Conservation (phyloP, 2,888 invertebrate species). For the Macrosoma leucophasiata region DNA sequence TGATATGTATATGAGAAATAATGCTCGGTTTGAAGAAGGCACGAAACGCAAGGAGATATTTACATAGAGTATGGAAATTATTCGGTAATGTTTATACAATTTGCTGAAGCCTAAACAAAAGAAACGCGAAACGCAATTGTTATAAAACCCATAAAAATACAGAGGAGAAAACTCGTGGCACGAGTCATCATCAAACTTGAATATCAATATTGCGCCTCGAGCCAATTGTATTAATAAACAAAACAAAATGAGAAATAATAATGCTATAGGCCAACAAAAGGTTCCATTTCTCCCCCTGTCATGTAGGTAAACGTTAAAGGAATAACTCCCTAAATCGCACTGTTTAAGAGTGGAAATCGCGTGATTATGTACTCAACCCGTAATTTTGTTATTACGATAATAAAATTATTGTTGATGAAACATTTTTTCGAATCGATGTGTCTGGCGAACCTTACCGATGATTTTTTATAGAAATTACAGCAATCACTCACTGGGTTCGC, state of each 20-base stretch:
- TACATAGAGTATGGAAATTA: too few relatives aligned
- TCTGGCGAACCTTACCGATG: constrained; percentile 72
- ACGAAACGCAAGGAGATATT: too few relatives aligned
- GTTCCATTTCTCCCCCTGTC: constrained; percentile 73
- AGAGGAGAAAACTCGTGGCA: constrained; percentile 57
- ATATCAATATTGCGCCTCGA: constrained; percentile 75
- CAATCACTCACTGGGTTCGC: constrained; percentile 58
- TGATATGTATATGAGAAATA: too few relatives aligned
- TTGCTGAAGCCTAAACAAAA: constrained; percentile 45
- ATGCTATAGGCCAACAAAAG: constrained; percentile 76
- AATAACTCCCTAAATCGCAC: constrained; percentile 51
- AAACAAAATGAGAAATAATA: constrained; percentile 77
- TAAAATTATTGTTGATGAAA: constrained; percentile 76
- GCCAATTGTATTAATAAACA: constrained; percentile 77
- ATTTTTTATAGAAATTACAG: constrained; percentile 71
- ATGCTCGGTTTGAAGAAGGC: too few relatives aligned
- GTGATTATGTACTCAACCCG: constrained; percentile 53
- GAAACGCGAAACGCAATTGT: constrained; percentile 50
- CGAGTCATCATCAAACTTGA: constrained; percentile 75
- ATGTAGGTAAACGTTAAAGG: constrained; percentile 49
- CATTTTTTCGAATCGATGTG: constrained; percentile 71
- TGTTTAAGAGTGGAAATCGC: constrained; percentile 61
- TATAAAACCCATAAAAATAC: constrained; percentile 67
- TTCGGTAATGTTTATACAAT: constrained; percentile 29
- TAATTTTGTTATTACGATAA: constrained; percentile 76